Evolutionary conservation across 2,888 invertebrate genomes (phyloP).

Genomic region (Drosophila macrospina): DNA sequence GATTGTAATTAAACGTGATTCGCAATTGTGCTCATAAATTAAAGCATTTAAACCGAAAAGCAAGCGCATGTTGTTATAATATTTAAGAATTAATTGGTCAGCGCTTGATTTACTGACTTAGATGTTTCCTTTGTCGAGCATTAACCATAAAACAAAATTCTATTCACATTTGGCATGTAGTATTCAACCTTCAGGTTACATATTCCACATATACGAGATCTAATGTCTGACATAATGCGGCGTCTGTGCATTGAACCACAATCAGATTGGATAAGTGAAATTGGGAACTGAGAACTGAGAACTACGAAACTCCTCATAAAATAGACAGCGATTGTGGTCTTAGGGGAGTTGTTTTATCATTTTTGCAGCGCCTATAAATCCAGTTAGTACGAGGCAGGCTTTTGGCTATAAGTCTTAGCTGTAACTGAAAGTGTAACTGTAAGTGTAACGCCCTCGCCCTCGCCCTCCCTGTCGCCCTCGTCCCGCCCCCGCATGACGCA

Average conservation of each 20-base stretch:
- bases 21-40: constrained; percentile 64
- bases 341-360: constrained; percentile 12
- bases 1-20: constrained; percentile 55
- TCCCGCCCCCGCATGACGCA: constrained; percentile 49
- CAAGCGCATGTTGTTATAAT: constrained; percentile 44
- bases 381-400: constrained; percentile 13
- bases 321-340: constrained; percentile 7
- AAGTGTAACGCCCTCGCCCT: constrained; percentile 12
- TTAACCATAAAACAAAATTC: constrained; percentile 36
- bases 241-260: constrained; percentile 60
- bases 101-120: constrained; percentile 37
- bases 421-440: constrained; percentile 34
- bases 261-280: constrained; percentile 26
- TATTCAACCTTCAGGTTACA: constrained; percentile 26
- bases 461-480: neutral
- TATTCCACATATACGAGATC: constrained; percentile 16
- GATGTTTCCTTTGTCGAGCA: constrained; percentile 46
- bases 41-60: constrained; percentile 53
- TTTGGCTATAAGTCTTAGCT: constrained; percentile 25
- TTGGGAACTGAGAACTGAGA: constrained; percentile 14
- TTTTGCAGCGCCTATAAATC: constrained; percentile 53
- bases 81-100: constrained; percentile 56
- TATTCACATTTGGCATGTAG: constrained; percentile 19
- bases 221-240: constrained; percentile 18
- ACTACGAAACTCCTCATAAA: constrained; percentile 14